These are phyloP conservation scores for Macrophya alboannulata DNA, from an alignment of 2,888 invertebrate genomes.

Conservation along the genomic window DNA sequence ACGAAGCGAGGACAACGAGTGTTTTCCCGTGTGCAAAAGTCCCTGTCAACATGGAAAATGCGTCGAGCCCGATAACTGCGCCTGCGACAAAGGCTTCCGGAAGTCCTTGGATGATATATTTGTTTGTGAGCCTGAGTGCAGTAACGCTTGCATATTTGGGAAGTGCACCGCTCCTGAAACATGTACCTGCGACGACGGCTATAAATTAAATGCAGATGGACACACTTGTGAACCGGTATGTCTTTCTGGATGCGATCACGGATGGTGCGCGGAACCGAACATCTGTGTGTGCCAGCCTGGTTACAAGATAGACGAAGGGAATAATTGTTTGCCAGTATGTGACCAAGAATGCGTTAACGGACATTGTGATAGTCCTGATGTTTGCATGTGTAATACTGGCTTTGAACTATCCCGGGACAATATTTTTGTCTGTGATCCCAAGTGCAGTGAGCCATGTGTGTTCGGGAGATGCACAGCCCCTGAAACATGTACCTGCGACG, in stretches of 20 bases:
- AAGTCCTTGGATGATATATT: background rate
- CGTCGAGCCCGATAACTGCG: constrained; percentile 79
- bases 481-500: constrained; percentile 67
- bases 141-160: constrained; percentile 77
- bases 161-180: constrained; percentile 76
- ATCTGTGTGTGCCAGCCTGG: background rate
- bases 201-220: constrained; percentile 64
- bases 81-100: background rate
- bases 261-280: background rate
- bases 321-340: constrained; percentile 6
- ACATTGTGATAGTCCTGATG: constrained; percentile 81
- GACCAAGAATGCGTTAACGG: constrained; percentile 76
- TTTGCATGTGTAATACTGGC: constrained; percentile 2
- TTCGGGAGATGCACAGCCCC: constrained; percentile 70
- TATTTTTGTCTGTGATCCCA: constrained; percentile 74
- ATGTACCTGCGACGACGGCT: constrained; percentile 75
- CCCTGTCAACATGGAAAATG: constrained; percentile 80
- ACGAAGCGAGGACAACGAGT: constrained; percentile 69
- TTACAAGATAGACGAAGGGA: background rate
- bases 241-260: background rate
- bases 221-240: constrained; percentile 65
- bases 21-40: background rate
- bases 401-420: background rate
- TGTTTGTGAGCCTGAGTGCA: constrained; percentile 59
- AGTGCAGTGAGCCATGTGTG: constrained; percentile 72